phyloP scores from a whole-genome alignment of 2,797 vertebrate species.

The Poecilia velifera region DNA sequence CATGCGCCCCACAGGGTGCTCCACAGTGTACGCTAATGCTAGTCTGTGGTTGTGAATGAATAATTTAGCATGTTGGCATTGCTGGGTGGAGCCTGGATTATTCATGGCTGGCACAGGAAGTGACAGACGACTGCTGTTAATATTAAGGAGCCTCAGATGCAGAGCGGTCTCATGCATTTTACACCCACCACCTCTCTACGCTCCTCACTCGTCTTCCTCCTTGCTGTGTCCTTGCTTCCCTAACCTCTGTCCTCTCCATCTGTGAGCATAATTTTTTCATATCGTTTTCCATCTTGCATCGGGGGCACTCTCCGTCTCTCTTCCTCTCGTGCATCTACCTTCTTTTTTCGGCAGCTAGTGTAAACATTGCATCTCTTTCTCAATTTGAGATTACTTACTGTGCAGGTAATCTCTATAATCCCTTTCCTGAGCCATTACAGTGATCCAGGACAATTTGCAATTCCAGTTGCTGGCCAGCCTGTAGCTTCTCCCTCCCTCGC shows the following conservation, averaged over 20 bases:
- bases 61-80: conserved; percentile 68
- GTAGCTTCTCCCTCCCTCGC: conserved; percentile 1
- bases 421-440: conserved; percentile 30
- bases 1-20: conserved; percentile 33
- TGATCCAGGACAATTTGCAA: conserved; percentile 25
- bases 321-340: not conserved
- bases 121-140: conserved; percentile 63
- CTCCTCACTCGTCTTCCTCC: conserved; percentile 11
- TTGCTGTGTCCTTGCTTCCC: conserved; percentile 18
- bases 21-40: conserved; percentile 55
- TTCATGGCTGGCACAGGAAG: conserved; percentile 66
- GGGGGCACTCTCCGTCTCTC: not conserved
- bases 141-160: conserved; percentile 51
- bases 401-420: conserved; percentile 54
- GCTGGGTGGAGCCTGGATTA: conserved; percentile 70
- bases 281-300: not conserved
- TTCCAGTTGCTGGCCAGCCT: conserved; percentile 24
- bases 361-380: conserved; percentile 16
- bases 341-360: not conserved
- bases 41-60: conserved; percentile 67
- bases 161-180: conserved; percentile 18
- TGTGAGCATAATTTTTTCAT: conserved; percentile 25
- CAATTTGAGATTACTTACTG: conserved; percentile 35
- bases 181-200: conserved; percentile 7
- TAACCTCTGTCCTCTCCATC: conserved; percentile 51